phyloP scores from a whole-genome alignment of 2,888 invertebrate genomes.

The Dicycla oo region DNA sequence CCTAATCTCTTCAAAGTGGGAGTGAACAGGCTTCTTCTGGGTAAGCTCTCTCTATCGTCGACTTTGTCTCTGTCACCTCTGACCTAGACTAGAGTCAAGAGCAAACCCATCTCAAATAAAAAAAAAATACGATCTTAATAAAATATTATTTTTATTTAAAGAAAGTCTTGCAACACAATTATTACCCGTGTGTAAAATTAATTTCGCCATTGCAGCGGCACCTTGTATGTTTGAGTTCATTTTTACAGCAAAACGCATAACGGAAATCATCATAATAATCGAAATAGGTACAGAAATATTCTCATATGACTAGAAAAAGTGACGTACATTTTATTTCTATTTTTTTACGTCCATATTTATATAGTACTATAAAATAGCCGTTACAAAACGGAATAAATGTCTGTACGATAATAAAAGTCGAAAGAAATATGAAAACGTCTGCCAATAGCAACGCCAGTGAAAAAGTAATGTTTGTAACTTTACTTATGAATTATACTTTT shows the following conservation, averaged over 20 bases:
- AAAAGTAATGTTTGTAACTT: constrained; percentile 59
- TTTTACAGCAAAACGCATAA: constrained; percentile 30
- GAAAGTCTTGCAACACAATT: too few relatives aligned
- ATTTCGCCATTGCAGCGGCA: too few relatives aligned
- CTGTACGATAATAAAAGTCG: constrained; percentile 57
- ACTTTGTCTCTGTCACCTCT: too few relatives aligned
- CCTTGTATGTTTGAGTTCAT: background rate
- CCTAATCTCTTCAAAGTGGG: too few relatives aligned
- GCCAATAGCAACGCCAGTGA: constrained; percentile 60
- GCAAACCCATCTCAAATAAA: too few relatives aligned
- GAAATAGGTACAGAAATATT: constrained; percentile 22
- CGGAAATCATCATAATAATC: constrained; percentile 26
- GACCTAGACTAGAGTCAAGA: too few relatives aligned
- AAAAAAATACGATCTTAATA: too few relatives aligned
- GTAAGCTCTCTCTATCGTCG: too few relatives aligned
- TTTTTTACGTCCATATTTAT: constrained; percentile 60
- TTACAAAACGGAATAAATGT: constrained; percentile 59
- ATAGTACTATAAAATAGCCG: constrained; percentile 52
- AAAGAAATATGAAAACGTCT: constrained; percentile 66
- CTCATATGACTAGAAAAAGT: constrained; percentile 39
- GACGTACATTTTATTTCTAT: constrained; percentile 48
- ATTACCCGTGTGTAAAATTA: too few relatives aligned
- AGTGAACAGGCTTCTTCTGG: too few relatives aligned
- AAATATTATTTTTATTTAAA: too few relatives aligned
- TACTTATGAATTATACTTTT: constrained; percentile 60